Percentiles rank a stretch among this genome's conserved stretches.
These are phyloP conservation scores for Acropternis orthonyx DNA, from an alignment of 2,797 vertebrate species.

Conservation along the genomic window DNA sequence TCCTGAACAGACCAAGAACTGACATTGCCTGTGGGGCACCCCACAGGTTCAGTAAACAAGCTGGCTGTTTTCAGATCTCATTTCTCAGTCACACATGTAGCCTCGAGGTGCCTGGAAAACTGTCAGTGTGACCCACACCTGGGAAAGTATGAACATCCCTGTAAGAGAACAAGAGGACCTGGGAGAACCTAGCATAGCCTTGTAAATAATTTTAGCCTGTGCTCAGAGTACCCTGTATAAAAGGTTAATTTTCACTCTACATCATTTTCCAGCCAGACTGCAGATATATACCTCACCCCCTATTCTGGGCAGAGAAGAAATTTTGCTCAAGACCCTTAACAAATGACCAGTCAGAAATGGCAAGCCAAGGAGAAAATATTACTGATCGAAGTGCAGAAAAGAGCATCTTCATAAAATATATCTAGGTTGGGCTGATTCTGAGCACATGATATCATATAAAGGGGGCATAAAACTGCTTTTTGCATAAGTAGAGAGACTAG, in stretches of 20 bases:
- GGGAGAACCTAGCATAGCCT: not conserved
- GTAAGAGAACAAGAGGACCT: not conserved
- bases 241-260: constrained; percentile 13
- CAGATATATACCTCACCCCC: not conserved
- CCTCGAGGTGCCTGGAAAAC: not conserved
- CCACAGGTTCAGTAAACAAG: not conserved
- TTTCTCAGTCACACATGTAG: not conserved
- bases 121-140: not conserved
- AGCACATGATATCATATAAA: not conserved
- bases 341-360: not conserved
- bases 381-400: not conserved
- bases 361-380: not conserved
- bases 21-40: not conserved
- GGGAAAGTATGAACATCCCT: not conserved
- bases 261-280: not conserved
- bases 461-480: constrained; percentile 26
- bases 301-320: not conserved
- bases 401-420: constrained; percentile 29
- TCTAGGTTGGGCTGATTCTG: not conserved
- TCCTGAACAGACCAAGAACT: not conserved
- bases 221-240: not conserved
- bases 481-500: not conserved
- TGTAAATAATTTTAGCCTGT: constrained; percentile 49
- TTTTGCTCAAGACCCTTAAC: not conserved
- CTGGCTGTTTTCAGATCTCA: not conserved